A percentile compares a stretch with the other conserved stretches of the same genome.
These are phyloP conservation scores for Eublepharis macularius DNA, from an alignment of 2,113 vertebrate genomes.

Conservation along the genomic window DNA sequence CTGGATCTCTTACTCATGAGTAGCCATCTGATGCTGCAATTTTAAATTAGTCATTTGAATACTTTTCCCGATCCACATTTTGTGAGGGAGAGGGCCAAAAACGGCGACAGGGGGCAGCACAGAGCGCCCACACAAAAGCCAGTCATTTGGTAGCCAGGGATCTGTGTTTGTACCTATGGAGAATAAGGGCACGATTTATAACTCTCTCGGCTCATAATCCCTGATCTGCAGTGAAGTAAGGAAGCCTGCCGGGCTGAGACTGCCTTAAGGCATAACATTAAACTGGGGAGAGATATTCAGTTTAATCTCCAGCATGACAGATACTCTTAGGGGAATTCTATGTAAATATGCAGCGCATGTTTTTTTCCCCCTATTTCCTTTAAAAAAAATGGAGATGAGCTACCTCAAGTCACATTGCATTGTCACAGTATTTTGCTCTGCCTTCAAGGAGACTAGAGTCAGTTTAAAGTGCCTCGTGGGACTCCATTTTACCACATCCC, in stretches of 20 bases:
- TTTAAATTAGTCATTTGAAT: neutral
- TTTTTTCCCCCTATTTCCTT: constrained; percentile 25
- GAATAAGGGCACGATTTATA: constrained; percentile 53
- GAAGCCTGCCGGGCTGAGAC: constrained; percentile 53
- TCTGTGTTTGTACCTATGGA: constrained; percentile 43
- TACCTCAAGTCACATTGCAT: constrained; percentile 39
- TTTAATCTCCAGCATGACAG: constrained; percentile 69
- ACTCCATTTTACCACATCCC: constrained; percentile 39
- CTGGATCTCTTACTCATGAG: no score
- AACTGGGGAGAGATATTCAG: constrained; percentile 63
- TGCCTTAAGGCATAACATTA: constrained; percentile 67
- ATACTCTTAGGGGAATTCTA: constrained; percentile 68
- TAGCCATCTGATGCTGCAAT: neutral
- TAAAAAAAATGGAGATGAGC: constrained; percentile 31
- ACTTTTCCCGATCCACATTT: neutral
- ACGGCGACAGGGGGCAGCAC: constrained; percentile 29
- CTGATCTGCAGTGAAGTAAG: constrained; percentile 63
- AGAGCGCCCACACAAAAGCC: constrained; percentile 47
- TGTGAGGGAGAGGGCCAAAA: neutral
- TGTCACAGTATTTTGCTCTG: constrained; percentile 38
- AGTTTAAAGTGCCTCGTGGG: constrained; percentile 45
- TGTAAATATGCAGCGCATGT: constrained; percentile 61
- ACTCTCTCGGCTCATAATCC: constrained; percentile 53
- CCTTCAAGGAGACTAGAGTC: constrained; percentile 42
- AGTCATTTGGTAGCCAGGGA: constrained; percentile 43